Percentiles rank a stretch among this genome's conserved stretches.
Evolutionary conservation across 2,797 vertebrate genomes (phyloP).

Genomic region (Pseudopleuronectes americanus): DNA sequence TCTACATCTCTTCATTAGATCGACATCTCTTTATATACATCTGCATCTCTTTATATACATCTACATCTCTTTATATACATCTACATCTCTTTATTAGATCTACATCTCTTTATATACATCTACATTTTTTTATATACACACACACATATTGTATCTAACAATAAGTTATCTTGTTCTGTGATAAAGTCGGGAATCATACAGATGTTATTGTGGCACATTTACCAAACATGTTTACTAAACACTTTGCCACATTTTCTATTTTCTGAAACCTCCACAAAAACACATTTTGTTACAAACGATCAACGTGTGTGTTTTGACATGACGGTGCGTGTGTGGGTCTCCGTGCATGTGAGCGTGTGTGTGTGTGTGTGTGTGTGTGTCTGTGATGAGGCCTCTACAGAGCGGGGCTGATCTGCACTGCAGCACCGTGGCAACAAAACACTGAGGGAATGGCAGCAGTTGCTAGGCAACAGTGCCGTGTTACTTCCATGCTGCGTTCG

Average conservation of each 20-base stretch:
- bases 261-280: conserved; percentile 20
- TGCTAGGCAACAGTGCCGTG: conserved; percentile 84
- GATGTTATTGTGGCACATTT: conserved; percentile 13
- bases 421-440: conserved; percentile 83
- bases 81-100: neutral
- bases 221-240: neutral
- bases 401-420: conserved; percentile 81
- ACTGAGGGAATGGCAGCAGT: conserved; percentile 82
- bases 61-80: no score
- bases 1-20: no score
- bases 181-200: neutral
- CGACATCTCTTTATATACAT: no score
- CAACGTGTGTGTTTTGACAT: conserved; percentile 9
- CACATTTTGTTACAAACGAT: conserved; percentile 4
- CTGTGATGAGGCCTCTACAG: conserved; percentile 73
- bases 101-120: neutral
- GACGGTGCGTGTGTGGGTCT: conserved; percentile 1
- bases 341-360: conserved; percentile 13
- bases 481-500: conserved; percentile 78
- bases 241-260: conserved; percentile 2
- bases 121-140: no score
- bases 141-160: neutral
- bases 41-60: no score
- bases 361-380: conserved; percentile 53
- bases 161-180: neutral